A percentile compares a stretch with the other conserved stretches of the same genome.
Conservation (phyloP, 2,888 invertebrate genomes). For the Apoderus coryli region DNA sequence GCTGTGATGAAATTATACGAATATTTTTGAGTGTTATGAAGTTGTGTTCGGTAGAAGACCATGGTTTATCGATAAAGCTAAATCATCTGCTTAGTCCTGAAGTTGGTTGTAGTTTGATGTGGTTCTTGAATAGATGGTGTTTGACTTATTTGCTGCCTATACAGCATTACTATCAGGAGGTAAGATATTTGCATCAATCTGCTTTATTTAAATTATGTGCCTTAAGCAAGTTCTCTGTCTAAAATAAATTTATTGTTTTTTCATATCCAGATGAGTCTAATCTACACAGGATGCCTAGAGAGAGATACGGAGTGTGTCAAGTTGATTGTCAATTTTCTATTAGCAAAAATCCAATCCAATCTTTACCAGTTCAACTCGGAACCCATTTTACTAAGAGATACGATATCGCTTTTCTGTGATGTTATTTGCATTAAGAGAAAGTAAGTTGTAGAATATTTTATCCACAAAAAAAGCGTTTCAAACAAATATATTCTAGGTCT, state of each 20-base stretch:
- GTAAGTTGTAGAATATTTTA: slow-evolving; percentile 23
- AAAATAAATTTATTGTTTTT: slow-evolving; percentile 6
- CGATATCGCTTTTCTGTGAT: slow-evolving; percentile 42
- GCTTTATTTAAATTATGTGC: neutral
- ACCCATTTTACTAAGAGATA: slow-evolving; percentile 44
- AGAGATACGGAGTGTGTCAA: slow-evolving; percentile 48
- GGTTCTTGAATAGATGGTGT: slow-evolving; percentile 68
- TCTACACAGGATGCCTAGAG: slow-evolving; percentile 47
- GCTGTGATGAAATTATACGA: slow-evolving; percentile 39
- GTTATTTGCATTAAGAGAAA: slow-evolving; percentile 29
- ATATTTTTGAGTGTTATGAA: slow-evolving; percentile 57
- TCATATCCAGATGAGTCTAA: slow-evolving; percentile 40
- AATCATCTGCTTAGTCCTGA: slow-evolving; percentile 61
- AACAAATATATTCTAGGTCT: slow-evolving; percentile 31
- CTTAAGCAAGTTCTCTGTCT: no score
- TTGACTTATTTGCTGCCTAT: slow-evolving; percentile 53
- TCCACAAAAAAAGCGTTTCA: slow-evolving; percentile 5
- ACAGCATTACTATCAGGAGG: slow-evolving; percentile 42
- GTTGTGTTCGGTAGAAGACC: slow-evolving; percentile 61
- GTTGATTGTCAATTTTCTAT: slow-evolving; percentile 46
- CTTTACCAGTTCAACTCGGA: slow-evolving; percentile 47
- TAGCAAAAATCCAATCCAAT: slow-evolving; percentile 49
- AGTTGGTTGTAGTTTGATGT: slow-evolving; percentile 58
- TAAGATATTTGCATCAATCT: no score
- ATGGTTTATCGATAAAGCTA: slow-evolving; percentile 51